Base-by-base conservation (phyloP, 1,140 invertebrate species). In the Hyphantria cunea region DNA sequence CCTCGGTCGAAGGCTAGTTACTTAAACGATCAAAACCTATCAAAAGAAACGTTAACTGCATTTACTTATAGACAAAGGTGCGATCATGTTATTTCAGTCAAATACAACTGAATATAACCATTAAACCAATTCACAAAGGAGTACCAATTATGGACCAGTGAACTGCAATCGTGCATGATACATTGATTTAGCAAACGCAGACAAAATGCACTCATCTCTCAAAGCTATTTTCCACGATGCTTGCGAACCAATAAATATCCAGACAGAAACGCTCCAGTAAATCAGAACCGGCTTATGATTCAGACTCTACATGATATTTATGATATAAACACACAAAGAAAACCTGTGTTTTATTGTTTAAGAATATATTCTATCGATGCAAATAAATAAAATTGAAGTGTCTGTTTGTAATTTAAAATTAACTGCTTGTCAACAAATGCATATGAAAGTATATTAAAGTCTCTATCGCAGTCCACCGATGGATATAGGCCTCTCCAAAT, bases 151-250 rank as follows among this genome's bases (percentile, higher is more conserved):
- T 12, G 12, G 6, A 44, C 41, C 41, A 44, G 9, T 44, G n/a
- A 44, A 44, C n/a, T 44, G 41, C 12, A 12, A 44, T 6, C 12
- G 41, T n/a, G n/a, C 41, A 44, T 44, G 41, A 44, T n/a, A 44
- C 41, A 44, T 44, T 44, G 41, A 44, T 44, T 44, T 44, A 44
- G 41, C 41, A n/a, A 12, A 12, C n/a, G 41, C 41, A 44, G 41
- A 13, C 41, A 44, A 44, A 44, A 44, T 44, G 41, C 41, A 44
- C 41, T 44, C n/a, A 44, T 44, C 41, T n/a, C 7, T 13, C n/a
- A 44, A 13, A 44, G 41, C 41, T 13, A 44, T 44, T 44, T 39
- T 44, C 41, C 41, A 44, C 13, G 41, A 13, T 44, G 41, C 41
- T 12, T 44, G 10, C 41, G n/a, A 25, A 44, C 6, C 10, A 44